Percentiles rank a stretch among this genome's conserved stretches.
Evolutionary conservation across 2,113 vertebrate species (phyloP).

Genomic region (Tychaedon coryphoeus): DNA sequence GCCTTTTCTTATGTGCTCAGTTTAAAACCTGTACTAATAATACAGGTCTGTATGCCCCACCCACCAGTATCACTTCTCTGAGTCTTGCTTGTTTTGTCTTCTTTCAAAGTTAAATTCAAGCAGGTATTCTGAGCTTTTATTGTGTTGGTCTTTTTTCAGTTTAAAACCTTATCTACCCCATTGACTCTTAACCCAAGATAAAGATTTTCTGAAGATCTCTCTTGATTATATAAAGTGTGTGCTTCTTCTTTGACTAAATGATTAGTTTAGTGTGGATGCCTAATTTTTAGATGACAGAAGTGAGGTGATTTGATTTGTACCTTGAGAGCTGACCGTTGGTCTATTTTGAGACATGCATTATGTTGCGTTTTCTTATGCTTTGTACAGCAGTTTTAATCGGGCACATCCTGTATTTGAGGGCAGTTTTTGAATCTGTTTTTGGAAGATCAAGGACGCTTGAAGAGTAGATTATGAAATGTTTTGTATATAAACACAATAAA

Average conservation of each 20-base stretch:
- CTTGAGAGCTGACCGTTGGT: not conserved
- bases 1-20: not conserved
- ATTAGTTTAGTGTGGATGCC: not conserved
- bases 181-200: not conserved
- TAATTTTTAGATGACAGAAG: not conserved
- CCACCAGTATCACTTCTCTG: not conserved
- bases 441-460: not conserved
- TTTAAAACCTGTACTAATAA: not conserved
- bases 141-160: not conserved
- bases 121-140: not conserved
- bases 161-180: not conserved
- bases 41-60: fast-evolving
- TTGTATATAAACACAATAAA: not conserved
- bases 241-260: not conserved
- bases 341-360: not conserved
- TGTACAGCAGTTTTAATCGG: not conserved
- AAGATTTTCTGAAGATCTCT: not conserved
- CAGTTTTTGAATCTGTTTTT: not conserved
- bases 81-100: not conserved
- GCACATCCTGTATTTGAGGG: not conserved
- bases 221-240: not conserved
- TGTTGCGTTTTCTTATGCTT: not conserved
- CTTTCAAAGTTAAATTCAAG: not conserved
- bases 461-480: not conserved
- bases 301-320: not conserved